Evolutionary conservation across 2,797 vertebrate species (phyloP).

Genomic region (Monodelphis domestica): DNA sequence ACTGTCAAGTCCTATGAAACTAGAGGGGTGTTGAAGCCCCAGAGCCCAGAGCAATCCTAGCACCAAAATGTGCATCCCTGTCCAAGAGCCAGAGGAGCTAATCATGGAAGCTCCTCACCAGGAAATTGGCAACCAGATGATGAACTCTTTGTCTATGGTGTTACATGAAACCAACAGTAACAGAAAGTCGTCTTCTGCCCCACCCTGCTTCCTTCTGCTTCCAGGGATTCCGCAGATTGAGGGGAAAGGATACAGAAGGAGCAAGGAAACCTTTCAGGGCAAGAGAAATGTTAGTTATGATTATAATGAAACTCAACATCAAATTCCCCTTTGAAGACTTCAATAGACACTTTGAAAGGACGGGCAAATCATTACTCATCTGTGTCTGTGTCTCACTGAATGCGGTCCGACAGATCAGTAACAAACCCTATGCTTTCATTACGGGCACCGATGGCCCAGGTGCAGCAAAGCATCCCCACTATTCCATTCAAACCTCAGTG

Average conservation of each 20-base stretch:
- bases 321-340: background rate
- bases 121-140: background rate
- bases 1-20: background rate
- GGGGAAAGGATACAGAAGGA: background rate
- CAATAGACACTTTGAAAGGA: background rate
- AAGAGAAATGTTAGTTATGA: background rate
- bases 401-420: background rate
- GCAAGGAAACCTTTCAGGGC: background rate
- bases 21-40: background rate
- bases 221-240: background rate
- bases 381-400: background rate
- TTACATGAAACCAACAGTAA: background rate
- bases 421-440: background rate
- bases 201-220: background rate
- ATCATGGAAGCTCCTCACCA: background rate
- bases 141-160: background rate
- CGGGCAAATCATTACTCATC: background rate
- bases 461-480: background rate
- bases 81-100: background rate
- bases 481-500: conserved; percentile 48
- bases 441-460: background rate
- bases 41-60: background rate
- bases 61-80: accelerated
- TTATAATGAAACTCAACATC: background rate
- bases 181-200: background rate